These are phyloP conservation scores for Plemyria rubiginata DNA, from an alignment of 2,888 invertebrate genomes.

Conservation along the genomic window DNA sequence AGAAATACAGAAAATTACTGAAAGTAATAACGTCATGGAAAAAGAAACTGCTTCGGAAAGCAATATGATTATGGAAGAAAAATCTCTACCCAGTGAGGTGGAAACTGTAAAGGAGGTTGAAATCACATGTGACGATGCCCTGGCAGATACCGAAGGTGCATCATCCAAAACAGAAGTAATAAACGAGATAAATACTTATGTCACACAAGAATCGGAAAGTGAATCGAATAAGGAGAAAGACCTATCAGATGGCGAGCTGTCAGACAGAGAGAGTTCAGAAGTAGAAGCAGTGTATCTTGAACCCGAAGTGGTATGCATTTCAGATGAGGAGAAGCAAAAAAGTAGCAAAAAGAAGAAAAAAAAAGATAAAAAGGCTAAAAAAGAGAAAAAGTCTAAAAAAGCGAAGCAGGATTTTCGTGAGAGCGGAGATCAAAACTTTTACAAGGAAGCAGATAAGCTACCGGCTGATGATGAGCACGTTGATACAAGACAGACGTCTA, in stretches of 20 bases:
- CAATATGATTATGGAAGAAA: constrained; percentile 1
- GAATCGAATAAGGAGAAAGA: constrained; percentile 16
- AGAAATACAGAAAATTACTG: constrained; percentile 15
- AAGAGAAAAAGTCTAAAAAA: constrained; percentile 61
- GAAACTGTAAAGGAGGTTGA: constrained; percentile 20
- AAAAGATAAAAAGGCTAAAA: constrained; percentile 73
- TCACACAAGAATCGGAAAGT: constrained; percentile 15
- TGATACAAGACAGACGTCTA: neutral
- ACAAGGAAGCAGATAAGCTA: constrained; percentile 44
- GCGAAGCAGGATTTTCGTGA: constrained; percentile 70
- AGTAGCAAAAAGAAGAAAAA: constrained; percentile 67
- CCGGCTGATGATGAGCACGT: neutral
- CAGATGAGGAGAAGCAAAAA: constrained; percentile 69
- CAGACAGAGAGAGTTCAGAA: constrained; percentile 68
- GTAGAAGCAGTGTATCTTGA: constrained; percentile 63
- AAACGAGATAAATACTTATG: neutral
- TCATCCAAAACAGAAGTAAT: constrained; percentile 3
- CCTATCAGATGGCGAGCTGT: constrained; percentile 52
- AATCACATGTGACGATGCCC: constrained; percentile 37
- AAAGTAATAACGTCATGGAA: constrained; percentile 6
- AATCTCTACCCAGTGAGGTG: neutral
- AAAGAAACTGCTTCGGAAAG: constrained; percentile 8
- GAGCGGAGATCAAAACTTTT: constrained; percentile 66
- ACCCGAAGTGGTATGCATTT: constrained; percentile 83
- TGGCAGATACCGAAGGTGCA: constrained; percentile 19